Evolutionary conservation across 2,888 invertebrate genomes (phyloP), one percentile per base, ranked within the genome.

Genomic region (Cheilosia soror): DNA sequence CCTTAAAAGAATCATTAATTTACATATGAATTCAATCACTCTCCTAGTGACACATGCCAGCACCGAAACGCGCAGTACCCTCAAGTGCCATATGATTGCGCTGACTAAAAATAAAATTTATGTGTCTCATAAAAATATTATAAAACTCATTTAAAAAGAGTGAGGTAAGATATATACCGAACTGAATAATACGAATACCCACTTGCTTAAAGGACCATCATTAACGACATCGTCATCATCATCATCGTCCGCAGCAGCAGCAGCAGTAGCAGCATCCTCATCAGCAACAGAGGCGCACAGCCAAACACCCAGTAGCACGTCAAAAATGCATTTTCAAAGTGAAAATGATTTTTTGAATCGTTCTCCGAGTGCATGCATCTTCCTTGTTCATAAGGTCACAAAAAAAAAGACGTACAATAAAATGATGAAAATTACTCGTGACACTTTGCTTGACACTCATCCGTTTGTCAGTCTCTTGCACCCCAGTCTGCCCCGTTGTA

Each of bases 21-120:
- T 88, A 87, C 88, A 88, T 88, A 87, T 87, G 88, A 88, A 88
- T 88, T 85, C 88, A 88, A 87, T 88, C 88, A 88, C 87, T 87
- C 73, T 73, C 31, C 60, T 60, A 76, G 68, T 87, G 84, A 79
- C 87, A 79, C 87, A 84, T 73, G 84, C 65, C 72, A 51, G 25
- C 51, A 42, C 40, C 42, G 37, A 11, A 69, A 7, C 31, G 69
- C n/a, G 27, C 69, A 44, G 60, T 63, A 40, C 57, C 66, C 66
- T 55, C 29, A 78, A 87, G 69, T 75, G 73, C 40, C 69, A 58
- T 65, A 65, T 60, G 79, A 71, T 68, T 84, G 75, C 13, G 75
- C 63, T 27, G 55, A 77, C 85, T 85, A 85, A 85, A 85, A 85
- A 85, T 85, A 85, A 44, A 75, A 72, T 81, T 85, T 76, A 85